These are phyloP conservation scores for Crioceris asparagi DNA, from an alignment of 2,888 invertebrate species.

Conservation along the genomic window DNA sequence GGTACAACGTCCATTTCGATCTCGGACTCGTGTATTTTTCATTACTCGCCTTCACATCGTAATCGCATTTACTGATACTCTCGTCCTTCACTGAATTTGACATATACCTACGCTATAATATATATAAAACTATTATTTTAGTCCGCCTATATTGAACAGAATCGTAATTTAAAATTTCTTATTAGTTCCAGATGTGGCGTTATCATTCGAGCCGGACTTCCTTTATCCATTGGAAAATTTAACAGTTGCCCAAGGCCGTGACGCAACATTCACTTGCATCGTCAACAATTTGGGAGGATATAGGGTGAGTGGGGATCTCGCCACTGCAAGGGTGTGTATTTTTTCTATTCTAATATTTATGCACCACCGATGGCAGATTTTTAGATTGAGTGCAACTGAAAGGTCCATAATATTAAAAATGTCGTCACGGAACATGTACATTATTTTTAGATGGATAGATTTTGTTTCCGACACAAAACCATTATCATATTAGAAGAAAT, in stretches of 20 bases:
- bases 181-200: slow-evolving; percentile 45
- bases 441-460: too few species aligned
- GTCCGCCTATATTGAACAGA: too few species aligned
- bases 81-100: too few species aligned
- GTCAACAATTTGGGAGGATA: slow-evolving; percentile 71
- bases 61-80: too few species aligned
- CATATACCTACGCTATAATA: too few species aligned
- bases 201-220: slow-evolving; percentile 73
- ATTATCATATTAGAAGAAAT: too few species aligned
- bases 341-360: slow-evolving; percentile 17
- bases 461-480: too few species aligned
- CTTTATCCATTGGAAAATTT: slow-evolving; percentile 70
- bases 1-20: too few species aligned
- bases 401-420: slow-evolving; percentile 21
- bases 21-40: too few species aligned
- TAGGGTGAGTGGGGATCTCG: slow-evolving; percentile 86
- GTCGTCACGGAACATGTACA: too few species aligned
- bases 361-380: slow-evolving; percentile 28
- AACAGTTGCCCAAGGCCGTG: slow-evolving; percentile 71
- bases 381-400: slow-evolving; percentile 25
- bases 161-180: neutral
- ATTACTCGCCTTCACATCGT: too few species aligned
- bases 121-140: too few species aligned
- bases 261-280: slow-evolving; percentile 76
- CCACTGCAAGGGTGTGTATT: slow-evolving; percentile 78